Base-by-base conservation (phyloP, 2,888 invertebrate species). In the Cecidostiba fungosa region DNA sequence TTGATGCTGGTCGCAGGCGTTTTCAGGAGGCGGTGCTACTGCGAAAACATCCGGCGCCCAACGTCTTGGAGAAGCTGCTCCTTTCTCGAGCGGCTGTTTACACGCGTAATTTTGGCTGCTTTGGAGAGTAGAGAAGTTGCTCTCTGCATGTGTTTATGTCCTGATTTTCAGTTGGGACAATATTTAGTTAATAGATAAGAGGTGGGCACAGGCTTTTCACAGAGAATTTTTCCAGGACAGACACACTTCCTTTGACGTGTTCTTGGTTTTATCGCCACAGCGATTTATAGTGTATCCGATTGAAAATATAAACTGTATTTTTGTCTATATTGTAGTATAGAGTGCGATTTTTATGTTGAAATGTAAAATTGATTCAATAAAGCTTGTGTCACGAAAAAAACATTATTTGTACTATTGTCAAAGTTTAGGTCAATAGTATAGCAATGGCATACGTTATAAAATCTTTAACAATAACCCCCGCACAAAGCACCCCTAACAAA, bases 21-120 rank as follows among this genome's bases (percentile, higher is more conserved):
- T 83, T 59, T 83, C 66, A 82, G 74, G 29, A 79, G 16, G 47
- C 47, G 43, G 36, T 50, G 47, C 80, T 80, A 32, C 80, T 80
- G 50, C 77, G 62, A 81, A 85, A 81, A 85, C 81, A 85, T 85
- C 85, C 85, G 85, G 77, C n/a, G 26, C n/a, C 3, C n/a, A n/a
- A 54, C 43, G 36, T 39, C 26, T 62, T 62, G 23, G 39, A 73
- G 39, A 54, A 59, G 43, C 76, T 66, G 43, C 76, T 66, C 26
- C 82, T 82, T 69, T 66, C 47, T 66, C 36, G 29, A 26, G n/a
- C 72, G 32, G 36, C 39, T 81, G 77, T 85, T 85, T 81, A 66
- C 23, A 29, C 77, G 32, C 43, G 70, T 70, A 43, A 85, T 85
- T 81, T 72, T 72, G 59, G 26, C 77, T 62, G n/a, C 77, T 62